Base-by-base conservation (phyloP, 1,140 invertebrate species). In the Venustaconcha ellipsiformis region DNA sequence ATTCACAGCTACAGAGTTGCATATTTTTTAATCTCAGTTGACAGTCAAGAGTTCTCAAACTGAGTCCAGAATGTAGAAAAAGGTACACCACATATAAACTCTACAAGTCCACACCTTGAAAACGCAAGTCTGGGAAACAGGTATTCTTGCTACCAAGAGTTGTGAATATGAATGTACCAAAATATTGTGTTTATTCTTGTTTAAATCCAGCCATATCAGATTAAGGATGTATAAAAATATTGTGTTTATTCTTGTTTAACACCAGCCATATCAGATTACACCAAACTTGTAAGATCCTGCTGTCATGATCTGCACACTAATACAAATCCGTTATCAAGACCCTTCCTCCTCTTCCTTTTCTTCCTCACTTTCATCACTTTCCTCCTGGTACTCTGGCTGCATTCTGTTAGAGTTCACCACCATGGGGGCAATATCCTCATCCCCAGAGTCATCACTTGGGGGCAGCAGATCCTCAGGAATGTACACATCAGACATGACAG, bases 381-480 rank as follows among this genome's bases (percentile, higher is more conserved):
- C 76, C 57, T 85, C 83, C 55, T 81, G 71, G 72, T 82, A 80
- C 23, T 63, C 74, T 30, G 79, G 77, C 14, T 79, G 48, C 18
- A 74, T 69, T 66, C 84, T 75, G 69, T 86, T 86, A 30, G 77
- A 62, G 71, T 86, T 86, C 12, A 82, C 72, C 48, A 86, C 80
- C 65, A 70, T 67, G 57, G 72, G 72, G 8, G 67, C 78, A 37
- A 78, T 60, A 18, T 80, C 78, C 18, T 82, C 83, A 62, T 80
- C 72, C 37, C 80, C 82, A 17, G 78, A 76, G 58, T 82, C 80
- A 74, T 83, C 85, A 79, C 80, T 83, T 15, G 86, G 84, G n/a
- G 86, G 86, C 57, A 87, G 74, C 80, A 87, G 80, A 65, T 87
- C 86, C 68, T 81, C 82, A 18, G 83, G 81, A 62, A 86, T 84